Conservation (phyloP, 1,140 invertebrate genomes). For the Scaptomyza hsui region DNA sequence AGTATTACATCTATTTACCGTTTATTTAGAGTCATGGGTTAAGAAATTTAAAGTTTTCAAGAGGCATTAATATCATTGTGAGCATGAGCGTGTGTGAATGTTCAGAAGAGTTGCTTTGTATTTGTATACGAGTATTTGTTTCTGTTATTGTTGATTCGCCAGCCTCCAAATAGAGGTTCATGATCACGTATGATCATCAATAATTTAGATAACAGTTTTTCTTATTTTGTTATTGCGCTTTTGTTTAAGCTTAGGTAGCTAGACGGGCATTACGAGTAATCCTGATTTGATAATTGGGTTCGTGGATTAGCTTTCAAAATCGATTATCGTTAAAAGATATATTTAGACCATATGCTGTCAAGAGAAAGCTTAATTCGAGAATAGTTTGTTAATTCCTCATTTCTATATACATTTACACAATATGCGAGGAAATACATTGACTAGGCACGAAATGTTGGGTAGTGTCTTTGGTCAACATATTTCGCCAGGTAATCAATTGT, state of each 20-base stretch:
- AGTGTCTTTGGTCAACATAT: constrained; percentile 48
- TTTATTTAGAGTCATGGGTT: constrained; percentile 70
- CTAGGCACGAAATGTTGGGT: constrained; percentile 23
- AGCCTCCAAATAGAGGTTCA: constrained; percentile 14
- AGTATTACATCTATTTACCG: constrained; percentile 72
- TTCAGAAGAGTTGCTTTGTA: constrained; percentile 71
- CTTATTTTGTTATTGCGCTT: constrained; percentile 49
- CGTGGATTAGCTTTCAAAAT: constrained; percentile 39
- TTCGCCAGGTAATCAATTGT: constrained; percentile 33
- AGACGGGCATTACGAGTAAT: constrained; percentile 26
- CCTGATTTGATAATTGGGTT: constrained; percentile 28
- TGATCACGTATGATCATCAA: constrained; percentile 36
- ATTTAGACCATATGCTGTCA: constrained; percentile 27
- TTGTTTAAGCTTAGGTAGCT: constrained; percentile 28
- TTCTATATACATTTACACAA: constrained; percentile 71
- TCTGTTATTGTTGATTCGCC: constrained; percentile 65
- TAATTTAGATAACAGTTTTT: constrained; percentile 54
- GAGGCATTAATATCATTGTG: constrained; percentile 80
- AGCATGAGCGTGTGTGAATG: constrained; percentile 85
- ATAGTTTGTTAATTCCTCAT: constrained; percentile 54
- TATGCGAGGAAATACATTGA: constrained; percentile 50
- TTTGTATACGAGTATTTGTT: constrained; percentile 62
- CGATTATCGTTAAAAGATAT: constrained; percentile 47
- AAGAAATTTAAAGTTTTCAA: constrained; percentile 72
- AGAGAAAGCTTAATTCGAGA: constrained; percentile 37